Evolutionary conservation across 2,888 invertebrate genomes (phyloP).

Genomic region (Cheilosia impressa): DNA sequence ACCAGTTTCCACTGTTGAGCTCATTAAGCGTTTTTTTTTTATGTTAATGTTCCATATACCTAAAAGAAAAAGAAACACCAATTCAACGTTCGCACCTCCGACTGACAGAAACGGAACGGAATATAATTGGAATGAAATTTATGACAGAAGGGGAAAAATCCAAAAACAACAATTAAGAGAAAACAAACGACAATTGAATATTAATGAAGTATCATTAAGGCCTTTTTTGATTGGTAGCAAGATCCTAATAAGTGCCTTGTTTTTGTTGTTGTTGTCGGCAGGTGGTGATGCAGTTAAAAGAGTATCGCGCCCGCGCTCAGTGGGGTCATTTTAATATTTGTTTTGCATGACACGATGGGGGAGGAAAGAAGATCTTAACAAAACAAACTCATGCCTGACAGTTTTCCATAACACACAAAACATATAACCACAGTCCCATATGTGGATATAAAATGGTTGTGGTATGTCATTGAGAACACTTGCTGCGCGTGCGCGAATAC

Average conservation of each 20-base stretch:
- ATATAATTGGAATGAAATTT: constrained; percentile 49
- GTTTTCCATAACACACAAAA: constrained; percentile 37
- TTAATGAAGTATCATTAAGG: constrained; percentile 33
- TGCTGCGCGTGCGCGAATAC: constrained; percentile 64
- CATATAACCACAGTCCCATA: constrained; percentile 27
- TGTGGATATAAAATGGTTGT: background rate
- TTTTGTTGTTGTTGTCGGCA: constrained; percentile 15
- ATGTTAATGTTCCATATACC: constrained; percentile 38
- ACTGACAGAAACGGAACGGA: constrained; percentile 40
- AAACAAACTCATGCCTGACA: constrained; percentile 25
- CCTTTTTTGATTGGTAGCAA: constrained; percentile 41
- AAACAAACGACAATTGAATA: constrained; percentile 50
- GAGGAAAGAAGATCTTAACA: constrained; percentile 12
- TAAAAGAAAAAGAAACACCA: constrained; percentile 6
- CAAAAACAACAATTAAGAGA: constrained; percentile 37
- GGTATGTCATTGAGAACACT: constrained; percentile 68
- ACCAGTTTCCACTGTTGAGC: constrained; percentile 27
- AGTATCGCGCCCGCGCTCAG: constrained; percentile 9
- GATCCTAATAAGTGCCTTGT: constrained; percentile 29
- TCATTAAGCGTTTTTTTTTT: constrained; percentile 37
- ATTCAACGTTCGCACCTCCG: constrained; percentile 37
- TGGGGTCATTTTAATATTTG: constrained; percentile 58
- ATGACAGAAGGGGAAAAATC: constrained; percentile 16
- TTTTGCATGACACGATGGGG: constrained; percentile 8
- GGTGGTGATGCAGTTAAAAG: constrained; percentile 10